Conservation (phyloP, 2,113 vertebrate genomes). For the Prinia subflava region DNA sequence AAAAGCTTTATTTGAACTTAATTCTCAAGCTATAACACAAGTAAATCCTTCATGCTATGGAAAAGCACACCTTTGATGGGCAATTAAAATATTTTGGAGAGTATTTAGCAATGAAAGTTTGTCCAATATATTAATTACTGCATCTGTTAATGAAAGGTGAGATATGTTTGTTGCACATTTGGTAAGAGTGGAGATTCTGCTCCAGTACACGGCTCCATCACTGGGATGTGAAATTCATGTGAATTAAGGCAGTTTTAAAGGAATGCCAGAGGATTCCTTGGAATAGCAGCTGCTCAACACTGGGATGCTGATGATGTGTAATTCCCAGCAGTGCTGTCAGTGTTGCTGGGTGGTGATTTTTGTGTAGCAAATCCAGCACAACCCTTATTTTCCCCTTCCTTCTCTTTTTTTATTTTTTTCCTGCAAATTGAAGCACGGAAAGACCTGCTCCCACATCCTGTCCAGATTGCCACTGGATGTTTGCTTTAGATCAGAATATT, state of each 20-base stretch:
- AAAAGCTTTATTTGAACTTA: background rate
- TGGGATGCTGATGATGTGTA: background rate
- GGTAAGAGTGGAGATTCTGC: accelerated
- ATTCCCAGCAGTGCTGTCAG: background rate
- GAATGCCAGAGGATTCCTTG: background rate
- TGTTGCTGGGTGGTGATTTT: background rate
- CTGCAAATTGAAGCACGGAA: background rate
- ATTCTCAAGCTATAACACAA: background rate
- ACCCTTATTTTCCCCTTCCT: background rate
- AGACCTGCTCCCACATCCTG: background rate
- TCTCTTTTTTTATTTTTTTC: background rate
- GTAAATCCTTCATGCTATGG: background rate
- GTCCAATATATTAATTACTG: background rate
- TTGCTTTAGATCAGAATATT: background rate
- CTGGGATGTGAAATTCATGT: background rate
- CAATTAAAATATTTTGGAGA: background rate
- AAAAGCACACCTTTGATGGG: background rate
- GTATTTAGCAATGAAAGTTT: background rate
- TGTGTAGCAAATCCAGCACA: background rate
- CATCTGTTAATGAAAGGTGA: background rate
- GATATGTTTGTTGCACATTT: accelerated
- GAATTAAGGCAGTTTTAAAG: background rate
- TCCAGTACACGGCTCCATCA: accelerated
- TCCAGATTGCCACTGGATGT: accelerated
- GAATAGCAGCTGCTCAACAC: background rate